Evolutionary conservation across 2,888 invertebrate genomes (phyloP), one percentile per base, ranked within the genome.

Genomic region (Ormyrus nitidulus): DNA sequence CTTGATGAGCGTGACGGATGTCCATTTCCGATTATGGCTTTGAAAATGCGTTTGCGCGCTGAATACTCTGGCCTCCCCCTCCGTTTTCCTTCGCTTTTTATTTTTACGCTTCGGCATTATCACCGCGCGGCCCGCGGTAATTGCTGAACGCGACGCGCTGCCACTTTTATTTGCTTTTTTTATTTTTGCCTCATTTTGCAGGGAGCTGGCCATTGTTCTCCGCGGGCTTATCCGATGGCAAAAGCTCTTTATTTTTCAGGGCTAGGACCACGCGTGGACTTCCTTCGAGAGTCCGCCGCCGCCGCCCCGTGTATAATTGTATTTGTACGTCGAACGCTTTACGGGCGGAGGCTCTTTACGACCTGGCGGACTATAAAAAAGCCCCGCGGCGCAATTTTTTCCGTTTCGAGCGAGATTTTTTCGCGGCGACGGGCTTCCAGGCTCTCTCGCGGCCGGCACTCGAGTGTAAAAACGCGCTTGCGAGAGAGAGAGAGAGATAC

Each of bases 1-100:
- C 44, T 64, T 77, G 80, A 82, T 80, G 81, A 83, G 82, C 79
- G 76, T 82, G 81, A 80, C 81, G 81, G 79, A 82, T 81, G 81
- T 79, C 79, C 80, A 82, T 82, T 84, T 81, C 79, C 83, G 81
- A 83, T 83, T 72, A 81, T 77, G 46, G 78, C 80, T 82, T 83
- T 81, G 77, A 77, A 80, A 80, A 74, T 69, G 64, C 76, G 54
- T 62, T 76, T 49, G 49, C 49, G 11, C 49, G 34, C 70, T 56
- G 48, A 48, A 70, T 6, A 48, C 61, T 62, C 19, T 1, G 19
- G 0, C 19, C 19, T 19, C 13, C 19, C 44, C 34, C 58, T 10
- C 13, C 13, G 62, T 56, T 65, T 10, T 51, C 70, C 46, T 70
- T 62, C 6, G 11, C 49, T 51, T 66, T 69, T 58, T 66, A n/a